Base-by-base conservation (phyloP, 2,888 invertebrate genomes). In the Calliphora vomitoria region DNA sequence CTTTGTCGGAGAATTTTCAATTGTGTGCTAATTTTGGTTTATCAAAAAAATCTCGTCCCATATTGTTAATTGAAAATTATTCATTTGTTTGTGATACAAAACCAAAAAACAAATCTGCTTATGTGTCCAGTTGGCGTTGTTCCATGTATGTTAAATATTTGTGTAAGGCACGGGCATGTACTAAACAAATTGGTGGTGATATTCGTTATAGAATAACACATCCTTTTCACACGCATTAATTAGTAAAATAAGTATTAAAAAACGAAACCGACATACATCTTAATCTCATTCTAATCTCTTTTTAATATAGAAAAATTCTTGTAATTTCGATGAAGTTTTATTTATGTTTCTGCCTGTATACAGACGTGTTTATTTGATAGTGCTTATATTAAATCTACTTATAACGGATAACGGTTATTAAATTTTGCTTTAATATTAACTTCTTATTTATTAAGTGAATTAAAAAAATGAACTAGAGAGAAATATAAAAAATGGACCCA, bases 131-230 rank as follows among this genome's bases (percentile, higher is more conserved):
- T 81, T 91, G 91, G 91, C 88, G 90, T 18, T 91, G 90, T 83
- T 89, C 90, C 4, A 89, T 87, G 80, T 90, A 90, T 76, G 88
- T 86, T 10, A 90, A 89, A 38, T 72, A 89, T 68, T 64, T 82
- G 31, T 91, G 91, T 74, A 91, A 89, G 69, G 90, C 90, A 25
- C 88, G 89, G 47, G 91, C 91, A 0, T 83, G 84, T 25, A 90
- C 90, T 8, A 90, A 88, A 76, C 66, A 88, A 69, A 82, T 90
- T 20, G 90, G 89, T 8, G 69, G 83, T 4, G 90, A 90, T 58
- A 87, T 92, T 20, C 90, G 89, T 82, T 92, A 91, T 84, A 90
- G 89, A 20, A 87, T 90, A 66, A 90, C 89, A 11, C 89, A 90
- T 87, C 89, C 90, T 38, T 80, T 89, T 10, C 91, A 92, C 69